Evolutionary conservation across 2,888 invertebrate species (phyloP), one percentile per base, ranked within the genome.

Genomic region (Ellobium chinense): DNA sequence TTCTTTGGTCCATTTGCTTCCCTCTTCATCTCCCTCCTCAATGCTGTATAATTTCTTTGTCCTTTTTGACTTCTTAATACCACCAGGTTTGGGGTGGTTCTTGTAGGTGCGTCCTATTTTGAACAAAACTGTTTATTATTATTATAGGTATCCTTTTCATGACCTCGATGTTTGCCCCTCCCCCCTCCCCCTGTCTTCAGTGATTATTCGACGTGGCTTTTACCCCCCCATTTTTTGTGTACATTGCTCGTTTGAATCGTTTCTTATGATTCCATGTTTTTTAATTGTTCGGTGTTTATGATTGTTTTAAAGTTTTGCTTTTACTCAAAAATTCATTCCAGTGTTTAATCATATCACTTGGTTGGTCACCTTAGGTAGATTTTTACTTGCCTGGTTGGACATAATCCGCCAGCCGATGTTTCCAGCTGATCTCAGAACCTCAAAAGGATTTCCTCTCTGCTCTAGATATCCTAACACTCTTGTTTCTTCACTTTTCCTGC

Each of bases 291-390:
- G 72, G 81, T 83, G 83, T 83, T 78, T 62, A 78, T 81, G 73
- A 74, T 75, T 56, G 70, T 66, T 75, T 81, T 78, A 29, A 65
- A 56, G 31, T 70, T 79, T 74, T 70, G 72, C 63, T 58, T 80
- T 78, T 74, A 65, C 69, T 78, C 72, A 54, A 78, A n/a, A n/a
- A 81, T 83, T 81, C 83, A 83, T 83, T 83, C 83, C 83, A 83
- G 62, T 54, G 70, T n/a, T 77, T 36, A 36, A 77, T 39, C 74
- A 80, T 83, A 78, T 83, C 78, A 78, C 46, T 60, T 39, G 73
- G 39, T 73, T 80, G 39, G 66, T 73, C 80, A 74, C 68, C 21
- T 62, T 80, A 74, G 74, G 78, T 73, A 79, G 78, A 65, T 72
- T 72, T 79, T 79, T 63, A 65, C 63, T 27, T 68, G 37, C 29